A percentile compares a stretch with the other conserved stretches of the same genome.
phyloP scores from a whole-genome alignment of 2,888 invertebrate genomes.

The Ichneumoninae sp. region DNA sequence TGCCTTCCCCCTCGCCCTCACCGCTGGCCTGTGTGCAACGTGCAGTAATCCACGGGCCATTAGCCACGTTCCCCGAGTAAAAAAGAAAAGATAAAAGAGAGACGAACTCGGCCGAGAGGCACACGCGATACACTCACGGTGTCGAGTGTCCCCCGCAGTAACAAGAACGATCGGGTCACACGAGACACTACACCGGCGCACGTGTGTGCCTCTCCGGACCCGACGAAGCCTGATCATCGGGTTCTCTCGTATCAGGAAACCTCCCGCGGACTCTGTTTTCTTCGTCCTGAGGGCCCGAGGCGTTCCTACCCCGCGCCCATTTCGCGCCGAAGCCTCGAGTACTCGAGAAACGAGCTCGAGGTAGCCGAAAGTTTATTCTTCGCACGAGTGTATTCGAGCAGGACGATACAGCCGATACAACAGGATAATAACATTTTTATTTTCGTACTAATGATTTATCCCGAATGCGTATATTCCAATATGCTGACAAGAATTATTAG shows the following conservation, averaged over 20 bases:
- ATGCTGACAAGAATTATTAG: slow-evolving; percentile 48
- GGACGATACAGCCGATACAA: neutral
- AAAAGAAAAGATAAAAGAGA: slow-evolving; percentile 36
- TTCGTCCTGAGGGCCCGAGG: neutral
- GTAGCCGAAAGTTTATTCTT: neutral
- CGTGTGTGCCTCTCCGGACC: slow-evolving; percentile 70
- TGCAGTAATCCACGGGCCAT: slow-evolving; percentile 80
- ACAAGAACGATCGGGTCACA: slow-evolving; percentile 76
- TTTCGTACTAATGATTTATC: slow-evolving; percentile 17
- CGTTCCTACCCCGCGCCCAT: neutral
- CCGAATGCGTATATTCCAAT: slow-evolving; percentile 17
- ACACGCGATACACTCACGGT: slow-evolving; percentile 80
- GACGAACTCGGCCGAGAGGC: slow-evolving; percentile 64
- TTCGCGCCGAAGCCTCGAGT: neutral
- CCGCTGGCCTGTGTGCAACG: slow-evolving; percentile 53
- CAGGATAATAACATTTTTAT: slow-evolving; percentile 5
- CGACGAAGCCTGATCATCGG: slow-evolving; percentile 9
- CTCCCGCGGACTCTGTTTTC: slow-evolving; percentile 11
- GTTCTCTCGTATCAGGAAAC: slow-evolving; percentile 19
- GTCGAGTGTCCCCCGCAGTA: slow-evolving; percentile 78
- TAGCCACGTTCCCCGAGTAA: slow-evolving; percentile 76
- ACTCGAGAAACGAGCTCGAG: neutral
- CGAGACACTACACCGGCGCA: slow-evolving; percentile 78
- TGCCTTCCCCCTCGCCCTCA: slow-evolving; percentile 41
- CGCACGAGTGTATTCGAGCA: neutral